Base-by-base conservation (phyloP, 2,888 invertebrate genomes). In the Octodonta nipae region DNA sequence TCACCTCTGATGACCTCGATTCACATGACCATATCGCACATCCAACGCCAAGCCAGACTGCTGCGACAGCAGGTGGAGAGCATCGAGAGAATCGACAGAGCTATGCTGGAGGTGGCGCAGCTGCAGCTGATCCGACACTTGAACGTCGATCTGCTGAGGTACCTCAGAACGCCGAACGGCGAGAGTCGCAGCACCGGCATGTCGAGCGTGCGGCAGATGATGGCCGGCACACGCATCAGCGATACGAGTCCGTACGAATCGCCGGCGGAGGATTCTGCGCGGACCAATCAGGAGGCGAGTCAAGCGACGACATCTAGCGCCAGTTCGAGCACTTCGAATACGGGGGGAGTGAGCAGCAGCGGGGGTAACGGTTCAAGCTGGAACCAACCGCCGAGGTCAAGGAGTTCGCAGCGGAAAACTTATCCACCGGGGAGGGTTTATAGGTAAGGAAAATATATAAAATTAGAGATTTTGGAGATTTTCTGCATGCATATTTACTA, bases 141-240 rank as follows among this genome's bases (percentile, higher is more conserved):
- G 67, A 73, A 78, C 66, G 70, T 73, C 36, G 72, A 73, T 48
- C 60, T 78, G 37, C 70, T 73, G 13, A 57, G 70, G 22, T 70
- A 74, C 33, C 69, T 78, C 42, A 57, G 70, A 10, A 44, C 43
- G 14, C n/a, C n/a, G 10, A 6, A 12, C 8, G 20, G 10, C 5
- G 33, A 30, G 10, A 30, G 27, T 65, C 67, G 44, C n/a, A 32
- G 15, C 2, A 49, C 49, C 2, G 52, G 56, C 2, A 48, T 60
- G 36, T 54, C 56, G 3, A 60, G 59, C 35, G 60, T 62, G 3
- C 38, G 62, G 11, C 59, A 61, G 42, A 62, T 62, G 62, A 61
- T 62, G 62, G 62, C 62, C 3, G 61, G 61, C 5, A 61, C 62
- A 5, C 44, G 61, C 30, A 62, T 62, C 26, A 62, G 62, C 30